Percentiles rank a stretch among this genome's conserved stretches.
Evolutionary conservation across 1,140 invertebrate species (phyloP).

Genomic region (Atta cephalotes): DNA sequence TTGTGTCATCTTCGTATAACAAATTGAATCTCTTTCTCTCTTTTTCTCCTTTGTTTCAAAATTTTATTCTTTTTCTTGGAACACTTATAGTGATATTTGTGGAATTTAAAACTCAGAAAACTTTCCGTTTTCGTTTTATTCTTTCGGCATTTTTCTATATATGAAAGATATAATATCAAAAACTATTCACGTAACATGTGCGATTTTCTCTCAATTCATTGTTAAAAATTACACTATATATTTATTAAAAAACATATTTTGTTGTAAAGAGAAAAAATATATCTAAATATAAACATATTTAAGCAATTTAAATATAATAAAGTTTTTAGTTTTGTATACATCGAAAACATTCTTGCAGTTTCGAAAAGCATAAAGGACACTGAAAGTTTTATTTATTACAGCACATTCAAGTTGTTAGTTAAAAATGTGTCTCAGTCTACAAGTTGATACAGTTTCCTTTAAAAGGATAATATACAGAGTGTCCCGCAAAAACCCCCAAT

Average conservation of each 20-base stretch:
- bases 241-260: slow-evolving; percentile 12
- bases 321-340: neutral
- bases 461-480: neutral
- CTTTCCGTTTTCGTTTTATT: neutral
- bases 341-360: neutral
- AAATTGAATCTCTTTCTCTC: slow-evolving; percentile 31
- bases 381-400: neutral
- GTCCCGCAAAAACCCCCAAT: too few relatives aligned
- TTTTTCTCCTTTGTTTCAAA: neutral
- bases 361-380: slow-evolving; percentile 18
- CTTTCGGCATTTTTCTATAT: neutral
- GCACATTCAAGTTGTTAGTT: neutral
- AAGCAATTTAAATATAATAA: neutral
- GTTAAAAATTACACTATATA: neutral
- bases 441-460: neutral
- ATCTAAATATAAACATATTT: slow-evolving; percentile 5
- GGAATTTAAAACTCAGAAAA: slow-evolving; percentile 19
- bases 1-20: neutral
- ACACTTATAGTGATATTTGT: neutral
- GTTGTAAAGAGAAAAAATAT: neutral
- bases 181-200: neutral
- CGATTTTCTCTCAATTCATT: neutral
- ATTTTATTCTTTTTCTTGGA: neutral
- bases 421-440: neutral
- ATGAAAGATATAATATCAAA: neutral